Evolutionary conservation across 1,140 invertebrate genomes (phyloP).

Genomic region (Zaprionus lachaisei): DNA sequence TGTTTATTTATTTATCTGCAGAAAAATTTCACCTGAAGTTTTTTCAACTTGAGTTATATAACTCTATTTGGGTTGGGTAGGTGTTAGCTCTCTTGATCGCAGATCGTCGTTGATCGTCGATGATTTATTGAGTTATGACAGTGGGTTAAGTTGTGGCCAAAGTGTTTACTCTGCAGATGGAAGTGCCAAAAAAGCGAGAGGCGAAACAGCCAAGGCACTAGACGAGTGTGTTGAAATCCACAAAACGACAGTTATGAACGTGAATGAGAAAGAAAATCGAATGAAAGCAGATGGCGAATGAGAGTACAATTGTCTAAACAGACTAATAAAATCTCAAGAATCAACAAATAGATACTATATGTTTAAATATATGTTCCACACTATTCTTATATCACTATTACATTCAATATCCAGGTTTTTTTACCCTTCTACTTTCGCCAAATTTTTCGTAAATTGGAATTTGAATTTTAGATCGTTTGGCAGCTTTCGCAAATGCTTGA

Average conservation of each 20-base stretch:
- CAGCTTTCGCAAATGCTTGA: slow-evolving; percentile 31
- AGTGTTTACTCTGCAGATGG: slow-evolving; percentile 67
- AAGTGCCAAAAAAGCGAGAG: slow-evolving; percentile 52
- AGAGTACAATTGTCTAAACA: too few species aligned
- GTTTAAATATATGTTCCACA: too few species aligned
- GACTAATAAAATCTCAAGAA: too few species aligned
- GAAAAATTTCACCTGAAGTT: slow-evolving; percentile 65
- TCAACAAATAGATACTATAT: too few species aligned
- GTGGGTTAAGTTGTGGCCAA: slow-evolving; percentile 66
- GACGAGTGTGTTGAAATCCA: slow-evolving; percentile 4
- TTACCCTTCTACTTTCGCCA: neutral
- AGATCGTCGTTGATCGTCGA: slow-evolving; percentile 46
- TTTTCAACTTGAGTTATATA: slow-evolving; percentile 49
- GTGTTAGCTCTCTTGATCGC: slow-evolving; percentile 59
- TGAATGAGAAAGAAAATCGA: neutral
- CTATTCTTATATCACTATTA: neutral
- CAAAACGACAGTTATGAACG: slow-evolving; percentile 2
- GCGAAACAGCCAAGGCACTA: slow-evolving; percentile 6
- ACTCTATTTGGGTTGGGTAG: slow-evolving; percentile 77
- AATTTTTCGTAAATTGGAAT: neutral
- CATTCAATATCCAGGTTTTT: neutral
- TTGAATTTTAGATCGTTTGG: neutral
- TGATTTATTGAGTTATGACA: slow-evolving; percentile 81
- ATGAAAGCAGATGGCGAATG: neutral
- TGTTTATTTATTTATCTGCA: slow-evolving; percentile 45